These are phyloP conservation scores for Chrysogorgia sp. DNA, from an alignment of 92 coral and sea anemone genomes.

Conservation along the genomic window DNA sequence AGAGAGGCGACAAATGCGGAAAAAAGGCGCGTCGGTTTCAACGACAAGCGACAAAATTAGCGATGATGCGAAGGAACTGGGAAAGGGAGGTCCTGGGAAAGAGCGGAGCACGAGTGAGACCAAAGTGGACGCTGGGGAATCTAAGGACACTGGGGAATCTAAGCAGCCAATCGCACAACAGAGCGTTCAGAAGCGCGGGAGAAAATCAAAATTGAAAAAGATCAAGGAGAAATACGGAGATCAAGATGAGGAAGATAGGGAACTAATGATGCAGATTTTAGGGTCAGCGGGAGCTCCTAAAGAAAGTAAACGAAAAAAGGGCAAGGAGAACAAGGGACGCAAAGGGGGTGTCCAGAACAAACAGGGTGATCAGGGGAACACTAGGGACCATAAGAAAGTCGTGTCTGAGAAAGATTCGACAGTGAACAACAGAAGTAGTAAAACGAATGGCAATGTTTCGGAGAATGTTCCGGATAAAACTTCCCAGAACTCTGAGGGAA, in stretches of 20 bases:
- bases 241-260: slow-evolving; percentile 96
- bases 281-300: slow-evolving; percentile 98
- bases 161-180: slow-evolving; percentile 56
- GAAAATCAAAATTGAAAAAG: slow-evolving; percentile 78
- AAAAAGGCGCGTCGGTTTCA: slow-evolving; percentile 7
- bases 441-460: neutral
- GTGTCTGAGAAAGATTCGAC: neutral
- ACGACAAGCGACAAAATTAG: slow-evolving; percentile 1
- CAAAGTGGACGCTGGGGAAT: slow-evolving; percentile 25
- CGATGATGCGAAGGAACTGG: neutral
- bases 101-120: slow-evolving; percentile 29
- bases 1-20: slow-evolving; percentile 63
- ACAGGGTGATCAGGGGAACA: slow-evolving; percentile 18
- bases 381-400: slow-evolving; percentile 8
- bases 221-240: slow-evolving; percentile 98
- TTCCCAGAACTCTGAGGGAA: neutral
- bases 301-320: slow-evolving; percentile 68
- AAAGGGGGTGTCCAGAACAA: slow-evolving; percentile 21
- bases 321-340: slow-evolving; percentile 39
- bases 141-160: slow-evolving; percentile 17
- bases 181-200: slow-evolving; percentile 34
- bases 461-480: neutral
- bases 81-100: neutral
- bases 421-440: neutral
- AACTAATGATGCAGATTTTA: slow-evolving; percentile 87